Base-by-base conservation (phyloP, 2,113 vertebrate species). In the Clarias gariepinus region DNA sequence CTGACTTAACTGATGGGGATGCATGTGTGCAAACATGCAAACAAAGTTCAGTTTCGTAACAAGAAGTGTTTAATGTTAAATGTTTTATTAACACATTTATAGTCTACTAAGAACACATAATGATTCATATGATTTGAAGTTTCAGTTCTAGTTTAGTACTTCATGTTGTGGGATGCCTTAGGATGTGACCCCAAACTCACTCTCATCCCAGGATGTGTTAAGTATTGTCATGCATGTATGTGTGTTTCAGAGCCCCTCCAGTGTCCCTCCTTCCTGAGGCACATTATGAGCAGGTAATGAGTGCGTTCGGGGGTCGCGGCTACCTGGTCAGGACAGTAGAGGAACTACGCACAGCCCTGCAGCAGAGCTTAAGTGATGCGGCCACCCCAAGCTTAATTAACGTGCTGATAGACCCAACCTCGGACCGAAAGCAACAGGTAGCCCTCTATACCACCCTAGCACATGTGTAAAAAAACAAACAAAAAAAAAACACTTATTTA, bases 371-470 rank as follows among this genome's bases (percentile, higher is more conserved):
- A 84, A 86, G 88, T 47, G 95, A 99, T 89, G 94, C 93, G 89
- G 87, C 93, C 63, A 92, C 90, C 25, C 98, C 98, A 16, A 96
- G 95, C 83, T 96, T 99, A 25, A 94, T 99, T 90, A 99, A 99
- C 30, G 94, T 99, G 85, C 94, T 98, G 87, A 99, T 99, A 76
- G 94, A 98, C 88, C 97, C 98, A 0, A 95, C 95, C 0, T 96
- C 97, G 0, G 94, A 95, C 71, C 95, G 98, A 82, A 99, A 98
- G 90, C 92, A 96, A 79, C 98, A 99, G 96, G 98, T 99, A 92
- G 89, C 30, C 9, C 9, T 74, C 3, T 36, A 66, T 58, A 58
- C 28, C 57, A 2, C 52, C 52, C 36, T 55, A 18, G 15, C 13
- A 57, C 19, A n/a, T 30, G 8, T 57, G 3, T 30, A 9, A 78